Evolutionary conservation across 2,113 vertebrate species (phyloP).

Genomic region (Cnemophilus loriae): DNA sequence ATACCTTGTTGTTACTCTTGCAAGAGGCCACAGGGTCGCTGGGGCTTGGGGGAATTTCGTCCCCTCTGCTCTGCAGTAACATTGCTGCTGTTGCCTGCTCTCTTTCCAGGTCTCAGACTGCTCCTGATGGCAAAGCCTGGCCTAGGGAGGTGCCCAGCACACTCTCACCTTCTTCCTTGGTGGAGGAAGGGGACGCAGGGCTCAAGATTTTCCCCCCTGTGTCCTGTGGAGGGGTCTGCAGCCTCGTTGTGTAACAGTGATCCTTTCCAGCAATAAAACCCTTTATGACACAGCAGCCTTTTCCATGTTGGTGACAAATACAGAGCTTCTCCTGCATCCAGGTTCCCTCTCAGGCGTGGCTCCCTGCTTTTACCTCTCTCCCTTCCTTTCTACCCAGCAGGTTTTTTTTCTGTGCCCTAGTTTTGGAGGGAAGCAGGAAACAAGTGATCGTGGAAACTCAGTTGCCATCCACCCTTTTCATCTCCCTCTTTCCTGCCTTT

Average conservation of each 20-base stretch:
- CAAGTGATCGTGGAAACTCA: neutral
- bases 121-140: neutral
- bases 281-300: neutral
- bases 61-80: neutral
- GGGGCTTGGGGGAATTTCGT: neutral
- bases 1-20: neutral
- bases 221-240: neutral
- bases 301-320: neutral
- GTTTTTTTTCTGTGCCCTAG: neutral
- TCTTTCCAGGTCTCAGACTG: slow-evolving; percentile 54
- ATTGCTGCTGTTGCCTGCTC: neutral
- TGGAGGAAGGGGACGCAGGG: neutral
- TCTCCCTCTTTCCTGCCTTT: slow-evolving; percentile 12
- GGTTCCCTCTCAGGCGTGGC: neutral
- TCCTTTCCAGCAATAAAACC: slow-evolving; percentile 53
- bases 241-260: neutral
- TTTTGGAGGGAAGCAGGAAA: neutral
- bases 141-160: neutral
- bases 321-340: neutral
- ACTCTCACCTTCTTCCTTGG: neutral
- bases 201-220: neutral
- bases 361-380: neutral
- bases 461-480: neutral
- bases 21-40: neutral
- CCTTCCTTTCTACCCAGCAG: neutral